phyloP scores from a whole-genome alignment of 1,140 invertebrate species.

The Anoplophora glabripennis region DNA sequence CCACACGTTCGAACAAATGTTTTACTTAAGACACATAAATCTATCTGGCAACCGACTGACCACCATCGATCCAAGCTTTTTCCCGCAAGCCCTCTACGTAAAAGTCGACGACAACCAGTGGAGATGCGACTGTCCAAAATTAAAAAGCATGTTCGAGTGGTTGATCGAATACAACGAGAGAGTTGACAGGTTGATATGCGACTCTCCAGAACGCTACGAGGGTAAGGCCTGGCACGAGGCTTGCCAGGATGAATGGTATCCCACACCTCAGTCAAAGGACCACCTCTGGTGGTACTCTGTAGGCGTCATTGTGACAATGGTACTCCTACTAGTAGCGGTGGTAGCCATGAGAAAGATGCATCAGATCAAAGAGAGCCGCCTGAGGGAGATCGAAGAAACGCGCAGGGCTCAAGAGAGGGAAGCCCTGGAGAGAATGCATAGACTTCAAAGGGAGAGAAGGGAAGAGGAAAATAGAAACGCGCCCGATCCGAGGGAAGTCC shows the following conservation, averaged over 20 bases:
- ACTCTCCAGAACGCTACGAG: conserved; percentile 58
- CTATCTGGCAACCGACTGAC: conserved; percentile 66
- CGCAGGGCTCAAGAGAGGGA: conserved; percentile 47
- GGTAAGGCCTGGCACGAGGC: conserved; percentile 64
- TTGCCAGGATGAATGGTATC: conserved; percentile 60
- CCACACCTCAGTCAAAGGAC: conserved; percentile 47
- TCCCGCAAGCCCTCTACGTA: conserved; percentile 54
- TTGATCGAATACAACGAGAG: conserved; percentile 58
- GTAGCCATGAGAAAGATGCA: conserved; percentile 56
- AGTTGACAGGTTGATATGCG: conserved; percentile 55
- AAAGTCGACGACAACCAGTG: conserved; percentile 68
- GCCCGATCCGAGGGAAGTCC: conserved; percentile 61
- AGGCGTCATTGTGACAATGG: conserved; percentile 54
- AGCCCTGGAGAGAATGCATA: conserved; percentile 58
- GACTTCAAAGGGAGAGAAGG: conserved; percentile 55
- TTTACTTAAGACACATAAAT: conserved; percentile 56
- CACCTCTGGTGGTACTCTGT: conserved; percentile 62
- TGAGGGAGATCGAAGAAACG: conserved; percentile 48
- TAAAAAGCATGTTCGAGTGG: conserved; percentile 59
- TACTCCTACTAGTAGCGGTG: conserved; percentile 51
- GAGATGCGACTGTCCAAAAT: conserved; percentile 64
- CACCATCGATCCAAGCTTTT: conserved; percentile 58
- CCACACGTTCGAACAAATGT: conserved; percentile 55
- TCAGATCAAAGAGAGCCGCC: conserved; percentile 47
- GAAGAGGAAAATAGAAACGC: conserved; percentile 53